Evolutionary conservation across 2,888 invertebrate genomes (phyloP).

Genomic region (Oscheius sp.): DNA sequence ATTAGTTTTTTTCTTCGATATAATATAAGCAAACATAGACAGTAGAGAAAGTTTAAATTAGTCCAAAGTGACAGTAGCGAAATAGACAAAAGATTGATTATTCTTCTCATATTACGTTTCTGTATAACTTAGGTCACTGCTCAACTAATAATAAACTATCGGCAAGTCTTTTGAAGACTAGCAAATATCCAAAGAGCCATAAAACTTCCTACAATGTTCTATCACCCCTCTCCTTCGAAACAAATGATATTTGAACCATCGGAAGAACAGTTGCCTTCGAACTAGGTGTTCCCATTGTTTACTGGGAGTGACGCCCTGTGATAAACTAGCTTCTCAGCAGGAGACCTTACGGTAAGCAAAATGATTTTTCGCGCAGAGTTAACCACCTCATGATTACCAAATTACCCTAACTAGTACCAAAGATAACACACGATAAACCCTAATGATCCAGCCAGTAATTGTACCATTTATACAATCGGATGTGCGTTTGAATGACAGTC

Average conservation of each 20-base stretch:
- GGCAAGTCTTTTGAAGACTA: background rate
- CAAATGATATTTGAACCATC: constrained; percentile 14
- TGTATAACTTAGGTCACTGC: background rate
- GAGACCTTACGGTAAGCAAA: constrained; percentile 4
- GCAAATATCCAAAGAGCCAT: background rate
- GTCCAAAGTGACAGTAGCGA: too few relatives aligned
- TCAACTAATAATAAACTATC: constrained; percentile 1
- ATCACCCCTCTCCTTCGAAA: background rate
- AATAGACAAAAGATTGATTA: too few relatives aligned
- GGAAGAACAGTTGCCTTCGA: background rate
- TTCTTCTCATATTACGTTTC: constrained; percentile 4
- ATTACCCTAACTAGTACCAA: too few relatives aligned
- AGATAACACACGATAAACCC: too few relatives aligned
- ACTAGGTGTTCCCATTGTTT: constrained; percentile 21
- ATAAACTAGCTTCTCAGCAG: constrained; percentile 23
- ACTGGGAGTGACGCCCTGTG: constrained; percentile 5
- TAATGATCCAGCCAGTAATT: constrained; percentile 3
- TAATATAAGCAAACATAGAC: too few relatives aligned
- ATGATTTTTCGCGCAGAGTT: background rate
- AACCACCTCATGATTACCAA: too few relatives aligned
- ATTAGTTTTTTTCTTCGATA: too few relatives aligned
- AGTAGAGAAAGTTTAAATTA: too few relatives aligned
- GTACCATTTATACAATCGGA: background rate
- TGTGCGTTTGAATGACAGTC: constrained; percentile 15
- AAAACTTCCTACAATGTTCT: constrained; percentile 15